Base-by-base conservation (phyloP, 2,888 invertebrate genomes). In the Dolichomitus sp. region DNA sequence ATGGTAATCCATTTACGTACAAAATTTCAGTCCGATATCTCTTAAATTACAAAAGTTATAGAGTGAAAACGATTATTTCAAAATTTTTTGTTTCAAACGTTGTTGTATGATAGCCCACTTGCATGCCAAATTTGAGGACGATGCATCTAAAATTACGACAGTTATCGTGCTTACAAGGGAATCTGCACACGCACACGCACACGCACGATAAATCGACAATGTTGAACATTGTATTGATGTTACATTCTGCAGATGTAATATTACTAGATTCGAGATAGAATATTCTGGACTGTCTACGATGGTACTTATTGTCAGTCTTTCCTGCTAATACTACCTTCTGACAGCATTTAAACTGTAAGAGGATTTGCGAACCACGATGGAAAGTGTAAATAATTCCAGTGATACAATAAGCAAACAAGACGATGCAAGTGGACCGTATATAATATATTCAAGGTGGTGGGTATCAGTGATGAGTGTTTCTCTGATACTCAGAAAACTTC, bases 361-460 rank as follows among this genome's bases (percentile, higher is more conserved):
- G 48, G 40, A 50, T 42, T 19, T 12, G 57, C 45, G 33, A 45
- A 54, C 40, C 19, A 52, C 40, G 33, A 52, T 19, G 63, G 48
- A 72, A 45, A 40, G 57, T 76, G 17, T 59, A 65, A 80, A 57
- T 70, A 75, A 70, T 76, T 75, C 59, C 57, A 45, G n/a, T 54
- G 70, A 70, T 42, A 70, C 65, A 65, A 81, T 57, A 40, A 63
- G 42, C 74, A 57, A 75, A 70, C 73, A 45, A 30, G 40, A 27
- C 61, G 33, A 69, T 19, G 40, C 61, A 40, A 57, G 50, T 59
- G 42, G 59, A 61, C 33, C 19, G 54, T 72, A 59, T 48, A 17
- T n/a, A 33, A 52, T 37, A 11, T 52, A 12, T 12, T 1, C 37
- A 42, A 70, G 17, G 52, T 19, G 19, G 70, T 70, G 57, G 23